phyloP scores from a whole-genome alignment of 2,888 invertebrate species.

The Tachystola acroxantha region DNA sequence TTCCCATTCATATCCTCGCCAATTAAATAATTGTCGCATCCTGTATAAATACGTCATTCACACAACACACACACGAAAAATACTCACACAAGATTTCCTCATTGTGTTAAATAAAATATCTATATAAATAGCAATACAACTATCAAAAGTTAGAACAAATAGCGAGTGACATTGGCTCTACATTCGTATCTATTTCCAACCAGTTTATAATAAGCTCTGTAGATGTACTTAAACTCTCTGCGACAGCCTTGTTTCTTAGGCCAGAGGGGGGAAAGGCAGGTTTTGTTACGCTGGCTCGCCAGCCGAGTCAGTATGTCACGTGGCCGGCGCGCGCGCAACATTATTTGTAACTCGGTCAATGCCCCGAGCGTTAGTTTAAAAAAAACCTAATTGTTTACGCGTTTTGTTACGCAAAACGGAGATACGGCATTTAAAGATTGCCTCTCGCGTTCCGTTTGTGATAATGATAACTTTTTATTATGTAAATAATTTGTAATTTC shows the following conservation, averaged over 20 bases:
- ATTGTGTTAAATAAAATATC: conserved; percentile 11
- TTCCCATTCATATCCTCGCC: not conserved
- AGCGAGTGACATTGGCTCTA: conserved; percentile 65
- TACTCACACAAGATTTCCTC: conserved; percentile 23
- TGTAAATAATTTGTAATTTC: not conserved
- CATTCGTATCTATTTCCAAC: conserved; percentile 47
- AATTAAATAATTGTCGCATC: conserved; percentile 3
- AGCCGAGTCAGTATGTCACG: conserved; percentile 61
- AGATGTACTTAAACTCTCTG: conserved; percentile 9
- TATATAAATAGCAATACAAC: conserved; percentile 11
- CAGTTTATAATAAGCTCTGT: conserved; percentile 23
- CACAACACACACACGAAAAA: not conserved
- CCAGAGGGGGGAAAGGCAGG: too few species aligned
- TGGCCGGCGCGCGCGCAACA: conserved; percentile 70
- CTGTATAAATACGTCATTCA: not conserved
- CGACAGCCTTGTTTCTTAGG: too few species aligned
- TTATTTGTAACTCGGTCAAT: conserved; percentile 74
- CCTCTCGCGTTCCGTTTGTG: conserved; percentile 33
- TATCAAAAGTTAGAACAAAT: conserved; percentile 30
- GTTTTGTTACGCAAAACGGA: conserved; percentile 62
- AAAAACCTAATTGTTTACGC: conserved; percentile 70
- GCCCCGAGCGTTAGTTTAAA: conserved; percentile 75
- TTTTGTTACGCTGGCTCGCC: conserved; percentile 25
- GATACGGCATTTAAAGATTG: conserved; percentile 24
- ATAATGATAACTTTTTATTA: conserved; percentile 2